Evolutionary conservation across 2,113 vertebrate genomes (phyloP), one percentile per base, ranked within the genome.

Genomic region (Bufo gargarizans): DNA sequence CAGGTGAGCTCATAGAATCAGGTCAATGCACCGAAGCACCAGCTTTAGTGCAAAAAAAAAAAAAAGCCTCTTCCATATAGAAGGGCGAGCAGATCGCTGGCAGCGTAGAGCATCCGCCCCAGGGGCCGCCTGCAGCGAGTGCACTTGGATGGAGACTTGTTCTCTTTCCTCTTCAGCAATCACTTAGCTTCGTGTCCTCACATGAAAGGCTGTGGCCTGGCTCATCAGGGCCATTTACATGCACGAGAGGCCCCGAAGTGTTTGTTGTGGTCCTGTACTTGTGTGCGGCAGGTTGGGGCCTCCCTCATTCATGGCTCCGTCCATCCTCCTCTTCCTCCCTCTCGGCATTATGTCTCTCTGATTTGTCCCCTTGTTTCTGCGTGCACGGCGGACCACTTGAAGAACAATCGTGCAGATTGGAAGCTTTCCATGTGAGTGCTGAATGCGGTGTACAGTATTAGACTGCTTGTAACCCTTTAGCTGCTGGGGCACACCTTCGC

Each of bases 161-260:
- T 63, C 58, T 82, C 33, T n/a, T 61, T 82, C 80, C 45, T n/a
- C 77, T 63, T n/a, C 80, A 81, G 56, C 59, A 93, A 92, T 90
- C 93, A 92, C 94, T 91, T 93, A 93, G 94, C 93, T 93, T 94
- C 93, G 89, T 91, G 91, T 91, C 93, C 93, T 92, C 77, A 90
- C 91, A 93, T 92, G 93, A 90, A 88, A 93, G 88, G 93, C 93
- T 93, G 93, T 94, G 93, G 94, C 94, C 93, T 94, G 93, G 92
- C 91, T 92, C 92, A 94, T 94, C 95, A 95, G 95, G 94, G 94
- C 91, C 94, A 94, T 95, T 95, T 95, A 93, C 94, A 95, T 95
- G 93, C 92, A 93, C 91, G 77, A 95, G 91, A 93, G 93, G 91
- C 92, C 91, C 93, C 93, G 93, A 91, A 94, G 93, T 94, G 93